Base-by-base conservation (phyloP, 2,888 invertebrate genomes). In the Protula sp. region DNA sequence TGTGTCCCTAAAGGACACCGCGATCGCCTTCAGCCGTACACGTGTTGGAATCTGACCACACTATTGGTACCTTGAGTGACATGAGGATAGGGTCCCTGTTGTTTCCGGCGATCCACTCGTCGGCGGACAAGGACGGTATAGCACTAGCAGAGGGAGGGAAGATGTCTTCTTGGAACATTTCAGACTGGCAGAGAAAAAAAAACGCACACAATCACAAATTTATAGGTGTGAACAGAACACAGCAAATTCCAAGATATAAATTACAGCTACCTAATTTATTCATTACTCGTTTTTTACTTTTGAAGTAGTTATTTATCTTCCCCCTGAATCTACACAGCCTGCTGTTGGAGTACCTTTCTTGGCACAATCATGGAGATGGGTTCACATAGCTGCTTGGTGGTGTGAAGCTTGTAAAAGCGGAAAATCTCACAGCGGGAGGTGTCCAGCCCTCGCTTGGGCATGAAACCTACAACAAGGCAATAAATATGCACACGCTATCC, bases 281-380 rank as follows among this genome's bases (percentile, higher is more conserved):
- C 45, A 38, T 45, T n/a, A n/a, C n/a, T n/a, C n/a, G n/a, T n/a
- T n/a, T n/a, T n/a, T n/a, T n/a, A n/a, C n/a, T n/a, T n/a, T n/a
- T n/a, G n/a, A n/a, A n/a, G n/a, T n/a, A n/a, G n/a, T n/a, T n/a
- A n/a, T n/a, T n/a, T n/a, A n/a, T n/a, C n/a, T n/a, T n/a, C n/a
- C n/a, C n/a, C n/a, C n/a, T n/a, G n/a, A n/a, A n/a, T n/a, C n/a
- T n/a, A n/a, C n/a, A n/a, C n/a, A n/a, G n/a, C n/a, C n/a, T n/a
- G n/a, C n/a, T n/a, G n/a, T n/a, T n/a, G n/a, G n/a, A n/a, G n/a
- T 75, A 87, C 87, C 85, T 95, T 95, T 80, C 97, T 87, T 28
- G 97, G 97, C 60, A 97, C 97, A 59, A 95, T 95, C 94, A 98
- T 94, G n/a, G 94, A 92, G 62, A 94, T 86, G 67, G 89, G 91